These are phyloP conservation scores for Pithys albifrons DNA, from an alignment of 2,113 vertebrate species.

Conservation along the genomic window DNA sequence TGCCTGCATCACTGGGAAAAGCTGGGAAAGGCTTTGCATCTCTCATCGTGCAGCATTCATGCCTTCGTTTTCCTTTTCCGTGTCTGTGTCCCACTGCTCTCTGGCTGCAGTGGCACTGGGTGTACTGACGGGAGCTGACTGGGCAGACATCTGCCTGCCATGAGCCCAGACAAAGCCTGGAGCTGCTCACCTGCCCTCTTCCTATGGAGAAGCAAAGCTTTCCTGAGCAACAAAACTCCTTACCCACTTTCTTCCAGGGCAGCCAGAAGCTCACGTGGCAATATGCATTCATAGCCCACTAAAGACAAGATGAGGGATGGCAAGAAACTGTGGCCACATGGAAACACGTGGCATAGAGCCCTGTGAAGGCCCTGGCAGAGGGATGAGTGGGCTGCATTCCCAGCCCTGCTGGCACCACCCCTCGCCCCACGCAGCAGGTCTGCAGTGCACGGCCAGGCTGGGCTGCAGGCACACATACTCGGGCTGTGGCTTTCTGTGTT, in stretches of 20 bases:
- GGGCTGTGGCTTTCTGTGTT: not conserved
- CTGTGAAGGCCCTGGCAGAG: not conserved
- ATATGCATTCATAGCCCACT: not conserved
- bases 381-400: not conserved
- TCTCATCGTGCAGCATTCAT: not conserved
- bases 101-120: not conserved
- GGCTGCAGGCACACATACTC: not conserved
- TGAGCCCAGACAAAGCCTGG: not conserved
- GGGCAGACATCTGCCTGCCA: not conserved
- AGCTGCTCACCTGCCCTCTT: not conserved
- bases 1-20: not conserved
- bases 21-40: not conserved
- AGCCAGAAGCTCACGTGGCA: not conserved
- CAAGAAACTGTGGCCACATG: rapidly evolving
- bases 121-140: not conserved
- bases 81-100: rapidly evolving
- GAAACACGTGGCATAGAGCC: not conserved
- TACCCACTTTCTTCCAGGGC: not conserved
- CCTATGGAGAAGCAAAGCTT: not conserved
- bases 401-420: not conserved
- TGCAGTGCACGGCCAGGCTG: not conserved
- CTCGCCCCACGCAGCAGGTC: not conserved
- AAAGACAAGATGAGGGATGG: not conserved
- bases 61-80: rapidly evolving
- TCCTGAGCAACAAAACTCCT: not conserved